A percentile compares a stretch with the other conserved stretches of the same genome.
Conservation (phyloP, 1,140 invertebrate species). For the Calliphora vicina region DNA sequence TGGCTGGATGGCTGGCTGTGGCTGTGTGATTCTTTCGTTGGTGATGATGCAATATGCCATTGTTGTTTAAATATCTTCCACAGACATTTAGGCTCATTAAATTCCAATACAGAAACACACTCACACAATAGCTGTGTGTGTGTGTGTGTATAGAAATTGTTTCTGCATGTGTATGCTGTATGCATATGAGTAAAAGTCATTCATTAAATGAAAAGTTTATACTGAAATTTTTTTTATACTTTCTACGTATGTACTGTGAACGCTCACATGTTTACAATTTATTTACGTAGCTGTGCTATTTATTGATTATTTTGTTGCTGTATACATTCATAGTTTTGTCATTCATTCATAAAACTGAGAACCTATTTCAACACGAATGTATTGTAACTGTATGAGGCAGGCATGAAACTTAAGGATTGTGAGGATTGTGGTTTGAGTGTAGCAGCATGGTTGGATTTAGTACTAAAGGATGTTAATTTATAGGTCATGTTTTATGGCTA, state of each 20-base stretch:
- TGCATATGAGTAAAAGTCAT: slow-evolving; percentile 1
- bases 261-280: background rate
- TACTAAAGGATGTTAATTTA: background rate
- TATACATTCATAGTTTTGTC: background rate
- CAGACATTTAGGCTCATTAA: slow-evolving; percentile 27
- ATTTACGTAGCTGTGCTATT: background rate
- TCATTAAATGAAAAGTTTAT: background rate
- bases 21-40: no score
- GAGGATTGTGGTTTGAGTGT: no score
- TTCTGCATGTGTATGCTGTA: background rate
- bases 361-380: background rate
- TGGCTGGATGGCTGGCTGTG: no score
- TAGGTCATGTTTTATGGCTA: background rate
- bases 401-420: no score
- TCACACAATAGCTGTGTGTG: background rate
- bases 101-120: background rate
- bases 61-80: slow-evolving; percentile 18
- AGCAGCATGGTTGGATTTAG: no score
- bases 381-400: no score
- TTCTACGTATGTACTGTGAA: background rate
- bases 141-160: background rate
- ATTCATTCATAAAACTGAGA: background rate
- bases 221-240: background rate
- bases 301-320: background rate
- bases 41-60: slow-evolving; percentile 16